Base-by-base conservation (phyloP, 2,797 vertebrate species). In the Nannoperca australis region DNA sequence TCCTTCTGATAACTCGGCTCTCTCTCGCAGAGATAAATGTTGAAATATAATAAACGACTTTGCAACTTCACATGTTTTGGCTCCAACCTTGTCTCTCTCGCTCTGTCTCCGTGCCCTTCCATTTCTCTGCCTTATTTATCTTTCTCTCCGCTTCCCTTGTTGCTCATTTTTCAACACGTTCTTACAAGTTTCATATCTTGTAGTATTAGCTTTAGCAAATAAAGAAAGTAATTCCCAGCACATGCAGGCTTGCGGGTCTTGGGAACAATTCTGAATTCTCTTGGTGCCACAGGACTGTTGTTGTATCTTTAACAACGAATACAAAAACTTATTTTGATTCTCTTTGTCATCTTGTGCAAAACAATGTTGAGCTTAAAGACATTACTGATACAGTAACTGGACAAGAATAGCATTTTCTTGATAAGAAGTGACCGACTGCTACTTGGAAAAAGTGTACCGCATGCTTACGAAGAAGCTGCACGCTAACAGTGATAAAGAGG, bases 11-110 rank as follows among this genome's bases (percentile, higher is more conserved):
- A 93, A 92, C 79, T 89, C 38, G 5, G 22, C 83, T 74, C 77
- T 74, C 77, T 83, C 78, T 88, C 54, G 8, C 65, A 18, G 76
- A 88, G 89, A 93, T 92, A 93, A 92, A 87, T 78, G 85, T 76
- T 91, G 84, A 91, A 92, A 90, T 91, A 89, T 87, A 87, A 92
- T 89, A 88, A 91, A 87, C 67, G 50, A 89, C 88, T 91, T 88
- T 10, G 64, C 78, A 84, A 84, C 88, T 87, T 89, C 60, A 81
- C 68, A 63, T 78, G 82, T 85, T 87, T 88, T 73, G 74, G 73
- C 80, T 79, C 40, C 18, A 59, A 30, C 79, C 58, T 70, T 36
- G 42, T 87, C 70, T 64, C 70, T 51, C 72, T 78, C 70, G 15
- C 64, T 27, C 62, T 72, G 44, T 66, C 54, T 70, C 58, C 5